Evolutionary conservation across 2,113 vertebrate species (phyloP).

Genomic region (Embiotoca jacksoni): DNA sequence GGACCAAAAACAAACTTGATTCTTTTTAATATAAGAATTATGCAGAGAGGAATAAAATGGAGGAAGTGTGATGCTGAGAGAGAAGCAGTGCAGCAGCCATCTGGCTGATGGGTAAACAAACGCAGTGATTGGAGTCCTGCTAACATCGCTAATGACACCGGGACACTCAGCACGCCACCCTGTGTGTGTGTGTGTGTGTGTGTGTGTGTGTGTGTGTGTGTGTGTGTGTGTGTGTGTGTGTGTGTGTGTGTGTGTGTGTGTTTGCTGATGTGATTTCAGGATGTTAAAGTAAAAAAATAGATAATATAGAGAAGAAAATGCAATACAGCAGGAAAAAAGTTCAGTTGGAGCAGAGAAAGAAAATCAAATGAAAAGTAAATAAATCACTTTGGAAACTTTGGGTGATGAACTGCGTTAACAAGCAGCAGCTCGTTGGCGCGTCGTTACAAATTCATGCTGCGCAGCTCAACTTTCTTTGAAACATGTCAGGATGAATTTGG

Average conservation of each 20-base stretch:
- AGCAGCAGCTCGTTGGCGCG: not conserved
- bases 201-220: no score
- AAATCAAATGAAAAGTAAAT: not conserved
- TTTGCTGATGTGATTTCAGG: not conserved
- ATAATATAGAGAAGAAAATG: conserved; percentile 1
- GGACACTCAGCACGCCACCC: conserved; percentile 17
- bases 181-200: not conserved
- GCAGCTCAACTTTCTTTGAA: not conserved
- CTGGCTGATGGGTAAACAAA: conserved; percentile 69
- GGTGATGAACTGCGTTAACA: not conserved
- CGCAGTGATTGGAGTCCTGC: conserved; percentile 55
- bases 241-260: no score
- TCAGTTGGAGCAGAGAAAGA: no score
- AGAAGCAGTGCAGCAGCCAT: conserved; percentile 45
- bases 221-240: no score
- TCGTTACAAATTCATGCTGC: conserved; percentile 10
- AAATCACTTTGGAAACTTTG: not conserved
- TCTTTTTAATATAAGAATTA: no score
- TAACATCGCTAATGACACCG: conserved; percentile 60
- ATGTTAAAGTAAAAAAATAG: not conserved
- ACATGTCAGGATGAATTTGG: not conserved
- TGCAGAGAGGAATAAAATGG: not conserved
- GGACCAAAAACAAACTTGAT: no score
- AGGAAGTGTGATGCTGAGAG: not conserved
- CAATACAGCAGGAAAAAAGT: not conserved